These are phyloP conservation scores for Trachelipus rathkii DNA, from an alignment of 1,140 invertebrate genomes.

Conservation along the genomic window DNA sequence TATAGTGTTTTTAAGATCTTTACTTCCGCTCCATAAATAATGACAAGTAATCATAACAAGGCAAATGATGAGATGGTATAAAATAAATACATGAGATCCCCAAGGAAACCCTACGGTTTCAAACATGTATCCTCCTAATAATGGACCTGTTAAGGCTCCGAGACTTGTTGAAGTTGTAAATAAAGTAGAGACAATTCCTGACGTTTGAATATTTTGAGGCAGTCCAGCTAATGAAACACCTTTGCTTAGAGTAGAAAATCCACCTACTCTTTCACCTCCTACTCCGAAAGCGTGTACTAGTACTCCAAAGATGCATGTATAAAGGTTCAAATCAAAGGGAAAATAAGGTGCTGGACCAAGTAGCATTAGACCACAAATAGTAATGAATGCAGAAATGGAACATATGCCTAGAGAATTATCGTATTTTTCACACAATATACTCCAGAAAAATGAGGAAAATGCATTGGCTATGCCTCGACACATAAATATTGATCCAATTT, in stretches of 20 bases:
- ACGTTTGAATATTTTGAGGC: conserved; percentile 74
- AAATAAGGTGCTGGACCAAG: conserved; percentile 60
- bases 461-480: conserved; percentile 82
- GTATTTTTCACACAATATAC: conserved; percentile 68
- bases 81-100: conserved; percentile 47
- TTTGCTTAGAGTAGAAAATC: conserved; percentile 73
- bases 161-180: conserved; percentile 81
- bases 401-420: conserved; percentile 64
- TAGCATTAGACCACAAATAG: conserved; percentile 63
- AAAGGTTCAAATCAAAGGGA: conserved; percentile 27
- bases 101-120: conserved; percentile 68
- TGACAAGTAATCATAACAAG: not conserved
- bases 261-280: conserved; percentile 72
- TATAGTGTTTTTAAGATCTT: too few relatives aligned
- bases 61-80: not conserved
- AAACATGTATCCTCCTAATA: conserved; percentile 68
- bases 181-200: conserved; percentile 74
- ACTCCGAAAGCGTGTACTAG: conserved; percentile 75
- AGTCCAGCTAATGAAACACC: conserved; percentile 64
- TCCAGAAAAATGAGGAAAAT: conserved; percentile 71
- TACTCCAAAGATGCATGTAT: conserved; percentile 60
- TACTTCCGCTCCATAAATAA: too few relatives aligned
- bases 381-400: conserved; percentile 61
- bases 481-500: conserved; percentile 78
- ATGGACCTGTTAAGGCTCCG: conserved; percentile 77